These are phyloP conservation scores for Chorisops tibialis DNA, from an alignment of 2,888 invertebrate species.

Conservation along the genomic window DNA sequence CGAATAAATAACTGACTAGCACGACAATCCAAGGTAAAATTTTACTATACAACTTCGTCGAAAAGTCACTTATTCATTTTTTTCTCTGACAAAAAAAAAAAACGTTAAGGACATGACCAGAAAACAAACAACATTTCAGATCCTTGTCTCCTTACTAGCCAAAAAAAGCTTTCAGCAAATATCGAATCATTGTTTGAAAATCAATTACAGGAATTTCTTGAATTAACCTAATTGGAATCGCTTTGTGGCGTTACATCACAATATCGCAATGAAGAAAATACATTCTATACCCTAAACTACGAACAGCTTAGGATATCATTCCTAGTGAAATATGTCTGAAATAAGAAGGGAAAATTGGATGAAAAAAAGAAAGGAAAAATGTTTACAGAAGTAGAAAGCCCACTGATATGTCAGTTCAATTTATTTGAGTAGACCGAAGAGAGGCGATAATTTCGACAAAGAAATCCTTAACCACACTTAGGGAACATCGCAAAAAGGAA, in stretches of 20 bases:
- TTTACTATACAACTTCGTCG: no score
- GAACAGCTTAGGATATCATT: neutral
- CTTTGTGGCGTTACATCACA: neutral
- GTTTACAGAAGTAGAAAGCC: neutral
- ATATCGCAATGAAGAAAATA: neutral
- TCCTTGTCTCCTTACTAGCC: no score
- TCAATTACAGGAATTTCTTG: constrained; percentile 3
- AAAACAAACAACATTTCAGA: no score
- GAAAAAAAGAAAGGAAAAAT: neutral
- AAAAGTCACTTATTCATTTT: no score
- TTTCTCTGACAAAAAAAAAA: no score
- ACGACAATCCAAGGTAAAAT: no score
- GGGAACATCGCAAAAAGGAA: neutral
- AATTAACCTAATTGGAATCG: constrained; percentile 9
- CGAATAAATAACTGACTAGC: no score
- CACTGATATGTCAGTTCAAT: constrained; percentile 2
- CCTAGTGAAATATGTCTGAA: neutral
- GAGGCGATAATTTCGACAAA: neutral
- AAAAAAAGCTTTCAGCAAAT: no score
- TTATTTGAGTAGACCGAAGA: neutral
- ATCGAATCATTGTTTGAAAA: constrained; percentile 4
- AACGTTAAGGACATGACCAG: no score
- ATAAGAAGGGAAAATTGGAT: neutral
- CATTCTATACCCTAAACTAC: no score
- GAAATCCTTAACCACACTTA: constrained; percentile 1